Conservation (phyloP, 2,888 invertebrate genomes). For the Graphium colonna region DNA sequence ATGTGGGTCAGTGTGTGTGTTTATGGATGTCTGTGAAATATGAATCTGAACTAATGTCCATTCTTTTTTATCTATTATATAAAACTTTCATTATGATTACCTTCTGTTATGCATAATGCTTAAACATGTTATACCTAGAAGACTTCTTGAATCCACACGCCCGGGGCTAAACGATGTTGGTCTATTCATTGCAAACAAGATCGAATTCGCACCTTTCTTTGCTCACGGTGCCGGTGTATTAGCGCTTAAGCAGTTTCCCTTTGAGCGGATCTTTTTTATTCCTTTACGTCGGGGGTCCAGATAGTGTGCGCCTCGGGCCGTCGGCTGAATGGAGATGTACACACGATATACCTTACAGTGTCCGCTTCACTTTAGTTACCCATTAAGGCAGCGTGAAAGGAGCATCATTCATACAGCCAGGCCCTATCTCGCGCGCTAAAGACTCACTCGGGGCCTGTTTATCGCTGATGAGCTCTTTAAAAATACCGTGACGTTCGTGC, state of each 20-base stretch:
- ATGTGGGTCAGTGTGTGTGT: too few relatives aligned
- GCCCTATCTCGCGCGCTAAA: constrained; percentile 59
- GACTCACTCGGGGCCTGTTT: constrained; percentile 46
- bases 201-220: constrained; percentile 54
- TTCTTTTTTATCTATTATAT: too few relatives aligned
- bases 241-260: constrained; percentile 41
- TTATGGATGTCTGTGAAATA: too few relatives aligned
- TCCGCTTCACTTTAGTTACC: constrained; percentile 59
- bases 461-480: constrained; percentile 27
- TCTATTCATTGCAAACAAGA: constrained; percentile 32
- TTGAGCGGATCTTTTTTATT: constrained; percentile 56
- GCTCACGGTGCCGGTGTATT: constrained; percentile 53
- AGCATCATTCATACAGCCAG: constrained; percentile 49
- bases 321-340: constrained; percentile 69
- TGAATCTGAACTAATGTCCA: too few relatives aligned
- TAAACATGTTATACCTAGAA: too few relatives aligned
- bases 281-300: constrained; percentile 53
- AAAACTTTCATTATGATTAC: too few relatives aligned
- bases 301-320: constrained; percentile 56
- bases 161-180: constrained; percentile 9
- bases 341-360: constrained; percentile 71
- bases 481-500: background rate
- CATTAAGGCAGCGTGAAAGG: constrained; percentile 66
- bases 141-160: constrained; percentile 22
- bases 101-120: too few relatives aligned